Conservation (phyloP, 2,113 vertebrate genomes). For the Bufo gargarizans region DNA sequence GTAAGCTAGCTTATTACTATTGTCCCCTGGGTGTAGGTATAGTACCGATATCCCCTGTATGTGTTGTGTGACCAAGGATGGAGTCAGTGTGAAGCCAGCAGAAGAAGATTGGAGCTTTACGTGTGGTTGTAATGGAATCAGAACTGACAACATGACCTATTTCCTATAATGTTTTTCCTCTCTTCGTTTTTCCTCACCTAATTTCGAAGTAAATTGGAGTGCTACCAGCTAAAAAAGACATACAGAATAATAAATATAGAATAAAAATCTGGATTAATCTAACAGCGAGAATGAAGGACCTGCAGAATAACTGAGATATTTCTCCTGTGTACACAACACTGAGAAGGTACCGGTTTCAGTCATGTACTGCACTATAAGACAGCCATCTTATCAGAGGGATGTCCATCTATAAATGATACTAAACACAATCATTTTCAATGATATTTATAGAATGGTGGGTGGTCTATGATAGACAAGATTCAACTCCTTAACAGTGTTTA, state of each 20-base stretch:
- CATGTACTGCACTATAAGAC: background rate
- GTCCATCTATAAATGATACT: background rate
- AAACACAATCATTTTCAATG: background rate
- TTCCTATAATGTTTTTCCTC: background rate
- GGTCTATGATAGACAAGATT: background rate
- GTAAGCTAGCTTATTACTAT: background rate
- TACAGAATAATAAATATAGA: background rate
- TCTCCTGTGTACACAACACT: background rate
- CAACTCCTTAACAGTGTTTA: background rate
- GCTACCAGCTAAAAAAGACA: background rate
- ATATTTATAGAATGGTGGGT: background rate
- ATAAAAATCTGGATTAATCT: too few species aligned
- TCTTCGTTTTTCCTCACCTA: background rate
- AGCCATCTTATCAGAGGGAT: background rate
- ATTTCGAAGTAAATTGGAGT: background rate
- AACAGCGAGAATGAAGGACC: too few species aligned
- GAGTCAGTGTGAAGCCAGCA: background rate
- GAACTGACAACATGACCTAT: constrained; percentile 60
- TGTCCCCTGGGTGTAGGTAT: background rate
- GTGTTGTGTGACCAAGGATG: background rate
- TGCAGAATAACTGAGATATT: background rate
- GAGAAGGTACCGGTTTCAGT: background rate
- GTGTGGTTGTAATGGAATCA: constrained; percentile 64
- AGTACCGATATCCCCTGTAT: background rate
- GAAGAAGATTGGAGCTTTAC: constrained; percentile 67